Percentiles rank a stretch among this genome's conserved stretches.
These are phyloP conservation scores for Acanthacorydalis orientalis DNA, from an alignment of 2,888 invertebrate species.

Conservation along the genomic window DNA sequence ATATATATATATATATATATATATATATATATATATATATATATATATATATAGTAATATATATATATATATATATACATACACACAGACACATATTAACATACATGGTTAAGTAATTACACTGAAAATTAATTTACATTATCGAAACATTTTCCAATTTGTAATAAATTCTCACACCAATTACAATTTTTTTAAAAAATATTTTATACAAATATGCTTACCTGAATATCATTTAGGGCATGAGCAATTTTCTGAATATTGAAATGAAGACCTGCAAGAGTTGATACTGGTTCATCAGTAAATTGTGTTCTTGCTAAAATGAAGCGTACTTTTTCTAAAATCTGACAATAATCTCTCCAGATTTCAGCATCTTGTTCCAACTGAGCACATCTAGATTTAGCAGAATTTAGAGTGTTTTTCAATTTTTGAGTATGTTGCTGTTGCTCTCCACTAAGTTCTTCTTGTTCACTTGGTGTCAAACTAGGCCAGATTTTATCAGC, in stretches of 20 bases:
- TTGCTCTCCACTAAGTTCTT: conserved; percentile 65
- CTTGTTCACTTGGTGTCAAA: conserved; percentile 60
- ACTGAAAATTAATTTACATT: no score
- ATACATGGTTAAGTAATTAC: no score
- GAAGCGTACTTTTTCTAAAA: conserved; percentile 59
- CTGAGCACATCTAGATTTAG: conserved; percentile 61
- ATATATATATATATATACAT: no score
- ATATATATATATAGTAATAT: no score
- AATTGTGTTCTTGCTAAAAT: conserved; percentile 59
- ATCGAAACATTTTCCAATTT: no score
- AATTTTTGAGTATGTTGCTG: conserved; percentile 65
- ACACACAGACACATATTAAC: no score
- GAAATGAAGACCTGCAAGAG: conserved; percentile 64
- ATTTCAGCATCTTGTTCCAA: conserved; percentile 69
- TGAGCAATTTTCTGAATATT: conserved; percentile 70
- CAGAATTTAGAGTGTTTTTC: conserved; percentile 68
- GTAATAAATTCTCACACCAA: no score
- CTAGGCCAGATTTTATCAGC: conserved; percentile 84
- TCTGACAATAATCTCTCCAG: conserved; percentile 71
- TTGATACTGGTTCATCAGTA: conserved; percentile 61
- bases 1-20: no score
- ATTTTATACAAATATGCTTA: conserved; percentile 27
- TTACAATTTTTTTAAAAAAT: no score
- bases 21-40: no score
- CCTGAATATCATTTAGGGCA: conserved; percentile 56